Evolutionary conservation across 2,797 vertebrate genomes (phyloP).

Genomic region (Limnodromus scolopaceus): DNA sequence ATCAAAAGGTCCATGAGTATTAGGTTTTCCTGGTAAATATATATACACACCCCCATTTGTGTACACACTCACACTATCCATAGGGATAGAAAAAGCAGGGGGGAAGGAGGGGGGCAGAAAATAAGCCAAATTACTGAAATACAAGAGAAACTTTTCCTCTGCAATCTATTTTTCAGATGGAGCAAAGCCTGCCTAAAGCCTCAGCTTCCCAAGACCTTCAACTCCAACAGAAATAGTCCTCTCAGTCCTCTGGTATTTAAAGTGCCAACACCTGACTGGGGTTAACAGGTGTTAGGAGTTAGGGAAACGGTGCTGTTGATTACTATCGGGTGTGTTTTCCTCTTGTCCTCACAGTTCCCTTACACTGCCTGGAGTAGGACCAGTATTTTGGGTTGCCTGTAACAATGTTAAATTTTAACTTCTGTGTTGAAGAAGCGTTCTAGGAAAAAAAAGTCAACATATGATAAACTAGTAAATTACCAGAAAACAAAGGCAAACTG

Average conservation of each 20-base stretch:
- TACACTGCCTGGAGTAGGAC: rapidly evolving
- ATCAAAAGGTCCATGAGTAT: not conserved
- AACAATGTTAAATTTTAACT: not conserved
- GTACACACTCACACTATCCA: rapidly evolving
- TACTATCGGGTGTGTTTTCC: not conserved
- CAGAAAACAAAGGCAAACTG: not conserved
- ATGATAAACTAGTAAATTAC: not conserved
- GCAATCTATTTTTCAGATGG: rapidly evolving
- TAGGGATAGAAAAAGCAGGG: rapidly evolving
- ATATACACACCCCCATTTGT: rapidly evolving
- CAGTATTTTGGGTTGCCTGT: not conserved
- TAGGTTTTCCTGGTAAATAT: not conserved
- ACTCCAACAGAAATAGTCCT: not conserved
- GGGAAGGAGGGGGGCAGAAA: rapidly evolving
- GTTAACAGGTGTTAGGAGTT: not conserved
- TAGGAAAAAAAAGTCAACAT: not conserved
- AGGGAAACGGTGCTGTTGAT: not conserved
- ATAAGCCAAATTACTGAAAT: not conserved
- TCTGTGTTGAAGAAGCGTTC: not conserved
- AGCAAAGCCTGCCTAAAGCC: not conserved
- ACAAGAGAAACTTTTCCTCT: not conserved
- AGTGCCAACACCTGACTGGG: conserved; percentile 5
- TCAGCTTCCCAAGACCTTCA: not conserved
- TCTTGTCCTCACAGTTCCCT: not conserved
- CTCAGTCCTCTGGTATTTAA: not conserved